Evolutionary conservation across 2,888 invertebrate species (phyloP).

Genomic region (Acanthoscelides obtectus): DNA sequence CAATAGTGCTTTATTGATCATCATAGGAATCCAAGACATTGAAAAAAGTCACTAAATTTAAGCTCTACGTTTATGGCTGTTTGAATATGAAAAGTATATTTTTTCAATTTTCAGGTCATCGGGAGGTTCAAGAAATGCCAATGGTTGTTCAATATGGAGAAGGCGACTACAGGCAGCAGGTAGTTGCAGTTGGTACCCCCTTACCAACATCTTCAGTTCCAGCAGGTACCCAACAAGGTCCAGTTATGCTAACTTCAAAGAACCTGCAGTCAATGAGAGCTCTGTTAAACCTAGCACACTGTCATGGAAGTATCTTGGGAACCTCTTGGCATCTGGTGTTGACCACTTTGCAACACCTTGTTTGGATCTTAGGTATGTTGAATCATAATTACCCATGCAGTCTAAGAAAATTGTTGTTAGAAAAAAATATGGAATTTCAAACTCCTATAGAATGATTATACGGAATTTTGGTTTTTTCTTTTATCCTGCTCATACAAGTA

Average conservation of each 20-base stretch:
- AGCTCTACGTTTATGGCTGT: too few relatives aligned
- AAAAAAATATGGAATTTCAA: too few relatives aligned
- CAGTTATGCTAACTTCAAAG: slow-evolving; percentile 95
- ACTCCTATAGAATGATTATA: too few relatives aligned
- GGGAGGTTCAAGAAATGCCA: slow-evolving; percentile 53
- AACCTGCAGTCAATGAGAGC: slow-evolving; percentile 97
- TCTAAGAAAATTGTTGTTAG: too few relatives aligned
- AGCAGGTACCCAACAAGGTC: slow-evolving; percentile 76
- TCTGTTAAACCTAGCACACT: slow-evolving; percentile 81
- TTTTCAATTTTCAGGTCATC: slow-evolving; percentile 44
- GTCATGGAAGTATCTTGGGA: slow-evolving; percentile 87
- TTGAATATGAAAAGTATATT: slow-evolving; percentile 2
- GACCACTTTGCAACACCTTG: slow-evolving; percentile 87
- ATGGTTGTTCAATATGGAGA: slow-evolving; percentile 55
- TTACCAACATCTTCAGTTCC: slow-evolving; percentile 79
- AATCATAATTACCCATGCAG: background rate
- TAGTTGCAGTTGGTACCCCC: slow-evolving; percentile 95
- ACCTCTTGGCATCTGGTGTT: slow-evolving; percentile 95
- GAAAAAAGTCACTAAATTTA: background rate
- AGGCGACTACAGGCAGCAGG: slow-evolving; percentile 84
- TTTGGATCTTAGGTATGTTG: slow-evolving; percentile 77
- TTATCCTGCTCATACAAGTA: too few relatives aligned
- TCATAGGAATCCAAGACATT: background rate
- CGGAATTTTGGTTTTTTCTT: background rate
- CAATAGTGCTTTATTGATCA: too few relatives aligned